Conservation (phyloP, 2,888 invertebrate genomes). For the Campoplex nolae region DNA sequence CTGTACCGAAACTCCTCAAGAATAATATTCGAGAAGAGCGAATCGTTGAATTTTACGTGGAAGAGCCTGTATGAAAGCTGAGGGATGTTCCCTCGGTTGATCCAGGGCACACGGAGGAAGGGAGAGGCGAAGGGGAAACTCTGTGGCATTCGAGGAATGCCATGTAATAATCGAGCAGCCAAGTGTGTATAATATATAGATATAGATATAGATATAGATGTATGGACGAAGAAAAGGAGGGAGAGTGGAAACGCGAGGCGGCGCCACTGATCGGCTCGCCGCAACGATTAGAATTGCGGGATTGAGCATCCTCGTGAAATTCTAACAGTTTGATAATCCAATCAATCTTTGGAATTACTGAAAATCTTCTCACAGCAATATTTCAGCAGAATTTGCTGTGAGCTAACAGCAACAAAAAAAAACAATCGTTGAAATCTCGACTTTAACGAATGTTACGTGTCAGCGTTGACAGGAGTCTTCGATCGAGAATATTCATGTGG, state of each 20-base stretch:
- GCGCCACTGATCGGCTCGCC: constrained; percentile 80
- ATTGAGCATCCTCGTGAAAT: constrained; percentile 29
- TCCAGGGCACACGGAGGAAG: constrained; percentile 50
- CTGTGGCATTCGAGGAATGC: constrained; percentile 83
- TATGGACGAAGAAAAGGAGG: constrained; percentile 58
- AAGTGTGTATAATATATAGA: constrained; percentile 57
- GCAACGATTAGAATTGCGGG: constrained; percentile 63
- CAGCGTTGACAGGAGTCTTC: background rate
- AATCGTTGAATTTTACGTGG: background rate
- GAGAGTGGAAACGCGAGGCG: constrained; percentile 78
- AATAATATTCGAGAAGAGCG: background rate
- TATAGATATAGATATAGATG: constrained; percentile 8
- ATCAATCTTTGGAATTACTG: constrained; percentile 24
- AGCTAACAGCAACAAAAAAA: too few relatives aligned
- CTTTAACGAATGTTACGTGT: too few relatives aligned
- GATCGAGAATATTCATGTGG: background rate
- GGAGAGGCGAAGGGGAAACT: constrained; percentile 73
- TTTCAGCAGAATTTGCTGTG: too few relatives aligned
- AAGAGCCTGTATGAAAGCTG: constrained; percentile 37
- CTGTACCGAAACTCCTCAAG: too few relatives aligned
- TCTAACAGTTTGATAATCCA: constrained; percentile 11
- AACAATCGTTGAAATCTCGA: too few relatives aligned
- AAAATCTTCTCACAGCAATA: too few relatives aligned
- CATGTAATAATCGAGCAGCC: constrained; percentile 83
- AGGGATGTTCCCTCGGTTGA: constrained; percentile 50